Percentiles rank a stretch among this genome's conserved stretches.
Conservation (phyloP, 2,888 invertebrate genomes). For the Cabera pusaria region DNA sequence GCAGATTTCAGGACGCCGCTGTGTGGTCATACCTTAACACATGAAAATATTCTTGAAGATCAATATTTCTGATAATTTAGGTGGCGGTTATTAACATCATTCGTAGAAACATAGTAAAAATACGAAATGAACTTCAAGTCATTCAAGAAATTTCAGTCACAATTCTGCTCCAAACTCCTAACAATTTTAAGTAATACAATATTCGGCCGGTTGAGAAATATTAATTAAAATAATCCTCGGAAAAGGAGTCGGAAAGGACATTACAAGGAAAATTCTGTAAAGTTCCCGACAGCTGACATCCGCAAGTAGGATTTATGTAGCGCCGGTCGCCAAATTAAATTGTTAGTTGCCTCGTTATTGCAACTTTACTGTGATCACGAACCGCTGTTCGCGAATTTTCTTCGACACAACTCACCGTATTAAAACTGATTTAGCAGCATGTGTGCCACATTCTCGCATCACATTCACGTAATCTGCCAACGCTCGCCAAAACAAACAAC, state of each 20-base stretch:
- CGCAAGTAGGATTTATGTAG: slow-evolving; percentile 77
- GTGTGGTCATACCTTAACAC: no score
- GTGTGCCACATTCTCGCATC: slow-evolving; percentile 2
- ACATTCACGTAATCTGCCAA: slow-evolving; percentile 38
- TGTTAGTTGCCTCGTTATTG: slow-evolving; percentile 75
- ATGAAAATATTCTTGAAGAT: no score
- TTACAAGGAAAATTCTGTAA: slow-evolving; percentile 75
- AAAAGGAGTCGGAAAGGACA: slow-evolving; percentile 75
- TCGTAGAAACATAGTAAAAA: no score
- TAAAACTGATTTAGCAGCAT: not conserved
- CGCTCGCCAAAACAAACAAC: slow-evolving; percentile 18
- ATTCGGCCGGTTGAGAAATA: slow-evolving; percentile 64
- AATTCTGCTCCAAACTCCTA: slow-evolving; percentile 1
- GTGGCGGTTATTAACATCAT: no score
- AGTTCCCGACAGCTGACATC: slow-evolving; percentile 80
- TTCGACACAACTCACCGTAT: not conserved
- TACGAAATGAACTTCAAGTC: no score
- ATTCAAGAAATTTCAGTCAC: no score
- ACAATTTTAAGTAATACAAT: slow-evolving; percentile 31
- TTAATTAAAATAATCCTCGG: slow-evolving; percentile 77
- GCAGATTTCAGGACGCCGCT: no score
- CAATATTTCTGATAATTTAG: no score
- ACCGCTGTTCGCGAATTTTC: not conserved
- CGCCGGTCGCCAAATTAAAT: slow-evolving; percentile 72
- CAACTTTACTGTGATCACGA: slow-evolving; percentile 70